Percentiles rank a stretch among this genome's conserved stretches.
These are phyloP conservation scores for Drosophila kokeensis DNA, from an alignment of 2,888 invertebrate species.

Conservation along the genomic window DNA sequence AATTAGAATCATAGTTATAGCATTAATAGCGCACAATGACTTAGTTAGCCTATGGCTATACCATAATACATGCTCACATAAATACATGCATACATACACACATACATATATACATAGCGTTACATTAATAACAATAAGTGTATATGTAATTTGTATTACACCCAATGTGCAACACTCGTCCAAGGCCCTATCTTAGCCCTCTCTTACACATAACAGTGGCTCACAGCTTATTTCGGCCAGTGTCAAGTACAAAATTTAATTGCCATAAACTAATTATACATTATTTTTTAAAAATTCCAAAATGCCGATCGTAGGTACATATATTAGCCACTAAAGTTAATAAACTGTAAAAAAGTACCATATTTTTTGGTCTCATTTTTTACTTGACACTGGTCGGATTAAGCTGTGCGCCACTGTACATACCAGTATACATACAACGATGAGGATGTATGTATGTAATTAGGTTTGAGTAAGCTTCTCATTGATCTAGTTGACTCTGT, in stretches of 20 bases:
- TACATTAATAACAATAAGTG: constrained; percentile 20
- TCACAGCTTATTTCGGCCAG: too few relatives aligned
- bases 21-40: constrained; percentile 30
- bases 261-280: too few relatives aligned
- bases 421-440: not conserved
- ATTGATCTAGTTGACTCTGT: constrained; percentile 23
- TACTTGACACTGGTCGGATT: too few relatives aligned
- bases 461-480: not conserved
- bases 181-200: constrained; percentile 1
- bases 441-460: not conserved
- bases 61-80: not conserved
- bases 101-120: not conserved
- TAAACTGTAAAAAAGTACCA: too few relatives aligned
- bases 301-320: too few relatives aligned
- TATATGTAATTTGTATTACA: constrained; percentile 25
- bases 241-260: too few relatives aligned
- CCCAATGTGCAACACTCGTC: not conserved
- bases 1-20: constrained; percentile 23
- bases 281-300: too few relatives aligned
- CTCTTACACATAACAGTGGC: not conserved
- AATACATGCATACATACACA: not conserved
- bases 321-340: too few relatives aligned
- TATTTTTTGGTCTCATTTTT: too few relatives aligned
- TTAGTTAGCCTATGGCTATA: constrained; percentile 33
- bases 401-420: too few relatives aligned